A percentile compares a stretch with the other conserved stretches of the same genome.
Conservation (phyloP, 2,888 invertebrate genomes). For the Amiota communis region DNA sequence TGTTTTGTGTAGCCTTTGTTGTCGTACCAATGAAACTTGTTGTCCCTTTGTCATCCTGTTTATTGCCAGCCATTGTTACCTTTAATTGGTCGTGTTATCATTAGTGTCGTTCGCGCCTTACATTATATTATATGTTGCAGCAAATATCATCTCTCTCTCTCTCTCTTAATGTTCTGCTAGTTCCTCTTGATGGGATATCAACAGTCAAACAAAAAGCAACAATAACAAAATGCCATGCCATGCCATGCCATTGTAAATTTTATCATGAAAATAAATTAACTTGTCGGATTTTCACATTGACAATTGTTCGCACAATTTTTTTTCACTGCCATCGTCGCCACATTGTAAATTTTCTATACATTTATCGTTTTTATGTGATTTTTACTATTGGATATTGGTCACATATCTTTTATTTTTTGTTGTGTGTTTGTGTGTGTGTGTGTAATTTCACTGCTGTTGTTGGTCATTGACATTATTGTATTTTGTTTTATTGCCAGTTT, state of each 20-base stretch:
- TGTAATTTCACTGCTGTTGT: not conserved
- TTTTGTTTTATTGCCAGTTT: conserved; percentile 20
- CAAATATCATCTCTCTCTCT: not conserved
- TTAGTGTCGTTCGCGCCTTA: conserved; percentile 33
- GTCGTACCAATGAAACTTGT: not conserved
- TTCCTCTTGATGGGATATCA: not conserved
- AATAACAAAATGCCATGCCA: not conserved
- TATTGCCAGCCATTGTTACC: conserved; percentile 52
- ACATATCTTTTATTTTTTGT: no score
- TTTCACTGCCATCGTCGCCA: conserved; percentile 41
- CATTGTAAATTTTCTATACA: not conserved
- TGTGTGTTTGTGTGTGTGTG: not conserved
- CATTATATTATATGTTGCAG: conserved; percentile 6
- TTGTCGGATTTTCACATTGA: conserved; percentile 58
- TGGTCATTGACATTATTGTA: not conserved
- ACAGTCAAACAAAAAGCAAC: not conserved
- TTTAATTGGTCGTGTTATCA: conserved; percentile 58
- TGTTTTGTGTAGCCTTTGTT: conserved; percentile 48
- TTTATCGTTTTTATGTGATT: conserved; percentile 18
- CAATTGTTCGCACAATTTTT: conserved; percentile 49
- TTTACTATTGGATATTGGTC: not conserved
- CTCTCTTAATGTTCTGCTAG: not conserved
- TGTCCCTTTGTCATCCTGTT: not conserved
- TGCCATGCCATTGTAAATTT: conserved; percentile 41
- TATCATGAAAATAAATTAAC: conserved; percentile 61